Evolutionary conservation across 2,113 vertebrate genomes (phyloP), one percentile per base, ranked within the genome.

Genomic region (Asarcornis scutulata): DNA sequence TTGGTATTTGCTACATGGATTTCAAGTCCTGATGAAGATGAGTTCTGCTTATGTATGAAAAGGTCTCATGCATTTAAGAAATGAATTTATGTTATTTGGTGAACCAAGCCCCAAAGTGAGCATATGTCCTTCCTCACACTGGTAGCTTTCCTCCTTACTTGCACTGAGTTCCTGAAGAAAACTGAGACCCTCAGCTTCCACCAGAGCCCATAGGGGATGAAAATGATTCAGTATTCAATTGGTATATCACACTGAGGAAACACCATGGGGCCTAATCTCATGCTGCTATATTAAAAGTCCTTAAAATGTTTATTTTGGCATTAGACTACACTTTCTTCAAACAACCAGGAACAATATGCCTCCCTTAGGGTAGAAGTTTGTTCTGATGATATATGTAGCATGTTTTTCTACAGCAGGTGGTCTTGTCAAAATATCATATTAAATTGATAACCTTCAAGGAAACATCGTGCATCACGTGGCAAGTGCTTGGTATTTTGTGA

Each of bases 381-480:
- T 89, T 95, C 91, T 84, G 77, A 64, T 92, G 52, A 77, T 79
- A 63, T 29, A 84, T 48, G 36, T 59, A 81, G 78, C 1, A 40
- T 58, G 1, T 32, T 85, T 93, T 77, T 66, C 87, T 87, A 36
- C 62, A 79, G 67, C 87, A 96, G 75, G 67, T 87, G 69, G 44
- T 91, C 67, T 83, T 94, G 93, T 92, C 55, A 95, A 95, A 95
- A 89, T 95, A 95, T 16, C 82, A 62, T 52, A 25, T 79, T 85
- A 88, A 89, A 95, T 82, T 84, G 74, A 85, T 95, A 92, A 94
- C 36, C 82, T 92, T 91, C 71, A 91, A 86, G 55, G 66, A 73
- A 92, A 13, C 27, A 9, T 44, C 60, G 44, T 10, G 34, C 34
- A 25, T 42, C 36, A 18, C 1, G 1, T 79, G 72, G 74, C 60